Evolutionary conservation across 2,888 invertebrate species (phyloP), one percentile per base, ranked within the genome.

Genomic region (Catocala fraxini): DNA sequence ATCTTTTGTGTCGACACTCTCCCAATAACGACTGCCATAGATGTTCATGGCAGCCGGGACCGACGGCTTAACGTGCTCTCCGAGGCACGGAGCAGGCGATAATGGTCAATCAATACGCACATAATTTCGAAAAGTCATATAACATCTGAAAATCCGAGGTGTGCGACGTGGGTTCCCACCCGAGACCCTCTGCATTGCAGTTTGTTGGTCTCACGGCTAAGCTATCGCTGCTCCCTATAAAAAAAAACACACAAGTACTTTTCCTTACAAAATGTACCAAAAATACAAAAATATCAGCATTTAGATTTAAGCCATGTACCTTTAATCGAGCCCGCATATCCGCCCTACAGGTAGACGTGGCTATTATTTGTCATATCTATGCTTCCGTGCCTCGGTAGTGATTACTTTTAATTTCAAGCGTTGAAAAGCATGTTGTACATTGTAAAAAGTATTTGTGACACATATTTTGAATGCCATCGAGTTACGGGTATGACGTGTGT

Each of bases 341-440:
- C 85, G 80, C 78, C 79, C 77, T 72, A 65, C 70, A 81, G 82
- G 81, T 83, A 83, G 80, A 81, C 78, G 77, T 71, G 71, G 84
- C 83, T 88, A 86, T 89, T 90, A 89, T 90, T 90, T 87, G 88
- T 88, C 89, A 91, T 91, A 89, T 89, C 87, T 87, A 83, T 79
- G 84, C 80, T 86, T 87, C 85, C 88, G 85, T 84, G 81, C 81
- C 82, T 78, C 80, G 77, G 77, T 79, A 75, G 79, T 85, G 85
- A 91, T 93, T 89, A 91, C 82, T 91, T 92, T 92, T 91, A 91
- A 90, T 91, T 87, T 83, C 83, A 81, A 85, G 86, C 84, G 83
- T 87, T 86, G 81, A 85, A 86, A 88, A 84, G 79, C 87, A 82
- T 86, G 88, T 87, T 83, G 80, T 83, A 86, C 85, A 87, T 83